phyloP scores from a whole-genome alignment of 2,113 vertebrate genomes.

The Pseudorhombus dupliciocellatus region DNA sequence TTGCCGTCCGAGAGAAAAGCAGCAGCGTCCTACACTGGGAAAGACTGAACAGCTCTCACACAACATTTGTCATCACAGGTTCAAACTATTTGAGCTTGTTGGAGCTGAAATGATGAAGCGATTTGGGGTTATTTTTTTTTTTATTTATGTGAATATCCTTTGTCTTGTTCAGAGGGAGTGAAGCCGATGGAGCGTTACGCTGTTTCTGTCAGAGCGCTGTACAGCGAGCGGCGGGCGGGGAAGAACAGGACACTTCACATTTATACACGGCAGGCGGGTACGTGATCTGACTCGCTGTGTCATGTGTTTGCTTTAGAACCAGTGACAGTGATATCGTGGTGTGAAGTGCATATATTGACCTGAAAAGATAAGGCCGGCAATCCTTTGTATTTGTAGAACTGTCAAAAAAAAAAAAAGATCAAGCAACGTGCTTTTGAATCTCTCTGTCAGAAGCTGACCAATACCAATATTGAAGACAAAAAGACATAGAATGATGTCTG shows the following conservation, averaged over 20 bases:
- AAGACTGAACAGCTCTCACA: constrained; percentile 35
- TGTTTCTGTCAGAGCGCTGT: constrained; percentile 68
- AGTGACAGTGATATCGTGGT: background rate
- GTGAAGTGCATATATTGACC: background rate
- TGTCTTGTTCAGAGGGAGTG: constrained; percentile 62
- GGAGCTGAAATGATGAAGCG: background rate
- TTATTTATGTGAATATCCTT: background rate
- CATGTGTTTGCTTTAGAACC: background rate
- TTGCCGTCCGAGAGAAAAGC: constrained; percentile 27
- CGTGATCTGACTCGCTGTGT: background rate
- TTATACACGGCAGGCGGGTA: constrained; percentile 79
- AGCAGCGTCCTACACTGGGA: constrained; percentile 55
- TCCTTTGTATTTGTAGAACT: no score
- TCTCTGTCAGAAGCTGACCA: background rate
- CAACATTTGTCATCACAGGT: constrained; percentile 59
- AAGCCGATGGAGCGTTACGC: constrained; percentile 66
- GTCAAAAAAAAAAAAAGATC: background rate
- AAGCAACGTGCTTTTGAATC: background rate
- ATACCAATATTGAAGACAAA: background rate
- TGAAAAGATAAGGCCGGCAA: background rate
- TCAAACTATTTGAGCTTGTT: background rate
- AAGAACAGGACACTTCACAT: background rate
- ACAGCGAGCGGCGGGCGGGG: constrained; percentile 17
- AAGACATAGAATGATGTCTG: no score
- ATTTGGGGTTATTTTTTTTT: no score